Evolutionary conservation across 2,888 invertebrate species (phyloP).

Genomic region (Dendrolimus pini): DNA sequence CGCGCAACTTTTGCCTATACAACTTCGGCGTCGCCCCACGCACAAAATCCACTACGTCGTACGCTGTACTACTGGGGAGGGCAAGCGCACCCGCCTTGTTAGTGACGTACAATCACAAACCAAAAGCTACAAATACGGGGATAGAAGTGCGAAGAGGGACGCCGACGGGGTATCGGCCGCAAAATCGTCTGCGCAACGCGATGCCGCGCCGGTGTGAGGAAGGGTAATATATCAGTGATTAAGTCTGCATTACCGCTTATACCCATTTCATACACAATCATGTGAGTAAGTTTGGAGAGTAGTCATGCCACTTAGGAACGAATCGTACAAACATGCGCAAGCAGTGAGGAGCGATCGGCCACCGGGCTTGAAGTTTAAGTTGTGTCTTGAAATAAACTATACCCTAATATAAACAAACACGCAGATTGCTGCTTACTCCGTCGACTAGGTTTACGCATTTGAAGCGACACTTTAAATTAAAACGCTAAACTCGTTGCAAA

Average conservation of each 20-base stretch:
- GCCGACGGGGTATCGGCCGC: slow-evolving; percentile 49
- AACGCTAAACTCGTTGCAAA: slow-evolving; percentile 30
- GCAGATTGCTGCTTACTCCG: slow-evolving; percentile 19
- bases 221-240: slow-evolving; percentile 52
- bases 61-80: slow-evolving; percentile 4
- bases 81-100: slow-evolving; percentile 14
- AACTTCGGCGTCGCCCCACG: slow-evolving; percentile 44
- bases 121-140: slow-evolving; percentile 30
- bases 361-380: slow-evolving; percentile 52
- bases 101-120: slow-evolving; percentile 4
- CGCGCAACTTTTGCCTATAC: slow-evolving; percentile 31
- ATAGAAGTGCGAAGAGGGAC: slow-evolving; percentile 52
- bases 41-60: slow-evolving; percentile 19
- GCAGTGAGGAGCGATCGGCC: slow-evolving; percentile 69
- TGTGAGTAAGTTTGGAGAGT: slow-evolving; percentile 59
- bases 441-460: slow-evolving; percentile 30
- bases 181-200: slow-evolving; percentile 34
- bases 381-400: slow-evolving; percentile 41
- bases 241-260: slow-evolving; percentile 58
- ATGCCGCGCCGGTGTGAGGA: slow-evolving; percentile 34
- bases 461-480: slow-evolving; percentile 45
- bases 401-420: slow-evolving; percentile 18
- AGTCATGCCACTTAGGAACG: slow-evolving; percentile 64
- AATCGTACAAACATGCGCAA: slow-evolving; percentile 69
- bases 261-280: slow-evolving; percentile 53